Conservation (phyloP, 1,140 invertebrate genomes). For the Cyclargus thomasi region DNA sequence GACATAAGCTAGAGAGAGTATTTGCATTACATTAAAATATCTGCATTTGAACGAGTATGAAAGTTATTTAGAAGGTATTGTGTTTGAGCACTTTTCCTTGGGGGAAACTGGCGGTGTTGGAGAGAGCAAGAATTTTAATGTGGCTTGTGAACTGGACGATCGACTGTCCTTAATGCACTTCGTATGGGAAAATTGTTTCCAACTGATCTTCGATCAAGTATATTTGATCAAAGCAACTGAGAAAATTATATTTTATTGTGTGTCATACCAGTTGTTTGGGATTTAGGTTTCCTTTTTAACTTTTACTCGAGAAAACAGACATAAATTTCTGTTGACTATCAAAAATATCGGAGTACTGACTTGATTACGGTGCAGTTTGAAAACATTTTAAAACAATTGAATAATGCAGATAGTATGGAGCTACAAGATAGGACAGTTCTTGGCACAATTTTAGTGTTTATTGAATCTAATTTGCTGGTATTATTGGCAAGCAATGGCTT, state of each 20-base stretch:
- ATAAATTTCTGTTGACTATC: too few relatives aligned
- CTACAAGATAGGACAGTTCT: too few relatives aligned
- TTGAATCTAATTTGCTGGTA: neutral
- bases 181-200: neutral
- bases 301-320: too few relatives aligned
- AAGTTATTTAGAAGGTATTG: slow-evolving; percentile 15
- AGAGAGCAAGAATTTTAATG: slow-evolving; percentile 39
- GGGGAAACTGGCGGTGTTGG: slow-evolving; percentile 37
- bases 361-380: too few relatives aligned
- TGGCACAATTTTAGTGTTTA: neutral
- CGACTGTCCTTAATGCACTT: slow-evolving; percentile 1
- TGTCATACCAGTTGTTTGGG: too few relatives aligned
- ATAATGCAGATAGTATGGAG: too few relatives aligned
- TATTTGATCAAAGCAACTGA: too few relatives aligned
- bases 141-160: slow-evolving; percentile 13
- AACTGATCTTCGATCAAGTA: too few relatives aligned
- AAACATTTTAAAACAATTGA: too few relatives aligned
- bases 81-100: slow-evolving; percentile 32
- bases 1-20: slow-evolving; percentile 9
- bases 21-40: slow-evolving; percentile 14
- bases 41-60: slow-evolving; percentile 6
- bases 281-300: too few relatives aligned
- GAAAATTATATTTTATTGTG: too few relatives aligned
- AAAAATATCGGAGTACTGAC: too few relatives aligned
- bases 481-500: neutral